phyloP scores from a whole-genome alignment of 2,797 vertebrate species.

The Chiloscyllium punctatum region DNA sequence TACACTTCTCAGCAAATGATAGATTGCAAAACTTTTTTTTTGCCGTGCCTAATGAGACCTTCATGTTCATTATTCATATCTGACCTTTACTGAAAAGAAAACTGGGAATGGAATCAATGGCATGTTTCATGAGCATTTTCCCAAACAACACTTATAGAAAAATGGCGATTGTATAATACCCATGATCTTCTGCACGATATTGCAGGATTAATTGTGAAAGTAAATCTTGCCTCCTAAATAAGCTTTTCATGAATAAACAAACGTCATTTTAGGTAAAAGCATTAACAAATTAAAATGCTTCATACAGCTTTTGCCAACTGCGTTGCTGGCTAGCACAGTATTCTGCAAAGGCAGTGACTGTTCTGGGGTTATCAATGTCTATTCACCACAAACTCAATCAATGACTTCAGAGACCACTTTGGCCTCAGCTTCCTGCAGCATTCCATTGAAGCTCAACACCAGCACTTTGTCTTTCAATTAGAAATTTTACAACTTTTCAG shows the following conservation, averaged over 20 bases:
- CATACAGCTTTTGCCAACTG: not conserved
- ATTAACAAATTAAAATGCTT: not conserved
- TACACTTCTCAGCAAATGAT: not conserved
- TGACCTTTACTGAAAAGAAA: slow-evolving; percentile 31
- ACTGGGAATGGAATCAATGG: slow-evolving; percentile 14
- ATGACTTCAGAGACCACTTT: not conserved
- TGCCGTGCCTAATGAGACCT: slow-evolving; percentile 32
- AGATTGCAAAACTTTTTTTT: slow-evolving; percentile 32
- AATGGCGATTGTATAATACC: not conserved
- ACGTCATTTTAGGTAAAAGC: not conserved
- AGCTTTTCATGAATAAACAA: not conserved
- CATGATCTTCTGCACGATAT: no score
- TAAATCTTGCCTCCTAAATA: not conserved
- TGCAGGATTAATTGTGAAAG: not conserved
- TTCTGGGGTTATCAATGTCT: not conserved
- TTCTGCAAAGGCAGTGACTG: not conserved
- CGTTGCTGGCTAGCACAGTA: not conserved
- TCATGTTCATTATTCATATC: slow-evolving; percentile 36
- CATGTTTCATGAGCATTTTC: slow-evolving; percentile 11
- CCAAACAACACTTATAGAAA: slow-evolving; percentile 21
- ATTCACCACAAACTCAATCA: not conserved
- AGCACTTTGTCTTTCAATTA: not conserved
- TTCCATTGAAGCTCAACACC: not conserved
- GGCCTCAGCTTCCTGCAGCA: not conserved
- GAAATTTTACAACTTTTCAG: not conserved